Base-by-base conservation (phyloP, 1,140 invertebrate species). In the Bombus superbus region DNA sequence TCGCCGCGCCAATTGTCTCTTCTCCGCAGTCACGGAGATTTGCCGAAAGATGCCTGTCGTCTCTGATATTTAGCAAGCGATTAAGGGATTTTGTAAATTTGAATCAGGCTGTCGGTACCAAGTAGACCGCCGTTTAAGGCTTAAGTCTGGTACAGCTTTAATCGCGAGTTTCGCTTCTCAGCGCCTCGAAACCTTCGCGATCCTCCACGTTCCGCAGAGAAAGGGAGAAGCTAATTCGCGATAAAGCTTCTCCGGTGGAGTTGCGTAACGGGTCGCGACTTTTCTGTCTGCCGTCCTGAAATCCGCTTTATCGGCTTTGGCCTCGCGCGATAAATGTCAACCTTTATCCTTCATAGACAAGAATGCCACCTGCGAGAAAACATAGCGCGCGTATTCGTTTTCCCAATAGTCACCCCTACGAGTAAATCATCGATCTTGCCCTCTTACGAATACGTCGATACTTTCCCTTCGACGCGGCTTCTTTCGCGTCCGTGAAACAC, bases 171-270 rank as follows among this genome's bases (percentile, higher is more conserved):
- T 62, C 59, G 59, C 59, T 62, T 11, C 28, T 62, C 59, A 13
- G 1, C 59, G 59, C 28, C 59, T 62, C 0, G 59, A 62, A 62
- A n/a, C 28, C 28, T n/a, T 1, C 59, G 0, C 10, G 59, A n/a
- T n/a, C 28, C 59, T 62, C 3, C 59, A 3, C 25, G 3, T 62
- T 11, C 59, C 59, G 11, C 5, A 13, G 28, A 62, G 28, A 62
- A n/a, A 13, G 59, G 59, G 4, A 62, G 32, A 80, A 79, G n/a
- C 66, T 85, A 85, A 85, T 85, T 85, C 73, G 66, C 76, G 47
- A 80, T 80, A 64, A 73, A 73, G 68, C 74, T 59, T 4, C n/a
- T 11, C 72, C 25, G 22, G 25, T 28, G 40, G 25, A 64, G 69
- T 73, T 28, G n/a, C 40, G 57, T 47, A 47, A 71, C 75, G 47